These are phyloP conservation scores for Leptopilina drosophilae DNA, from an alignment of 2,888 invertebrate species.

Conservation along the genomic window DNA sequence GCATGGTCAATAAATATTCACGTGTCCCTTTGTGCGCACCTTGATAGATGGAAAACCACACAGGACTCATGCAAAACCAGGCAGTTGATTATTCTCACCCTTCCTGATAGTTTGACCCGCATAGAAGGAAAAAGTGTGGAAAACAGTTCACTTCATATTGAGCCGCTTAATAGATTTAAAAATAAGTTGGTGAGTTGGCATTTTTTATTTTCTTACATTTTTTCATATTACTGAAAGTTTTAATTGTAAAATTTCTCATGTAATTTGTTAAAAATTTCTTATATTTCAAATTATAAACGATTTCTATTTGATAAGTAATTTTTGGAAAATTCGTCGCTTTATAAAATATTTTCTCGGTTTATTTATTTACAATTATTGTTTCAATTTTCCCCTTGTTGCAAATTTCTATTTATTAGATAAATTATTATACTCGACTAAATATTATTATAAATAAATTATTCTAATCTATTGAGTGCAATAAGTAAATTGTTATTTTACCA, in stretches of 20 bases:
- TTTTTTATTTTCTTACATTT: neutral
- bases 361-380: too few relatives aligned
- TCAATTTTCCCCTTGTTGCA: too few relatives aligned
- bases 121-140: conserved; percentile 10
- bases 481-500: too few relatives aligned
- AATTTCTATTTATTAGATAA: too few relatives aligned
- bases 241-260: neutral
- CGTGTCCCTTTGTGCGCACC: conserved; percentile 42
- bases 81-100: conserved; percentile 43
- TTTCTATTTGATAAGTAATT: too few relatives aligned
- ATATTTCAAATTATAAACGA: too few relatives aligned
- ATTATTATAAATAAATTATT: too few relatives aligned
- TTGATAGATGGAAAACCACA: conserved; percentile 40
- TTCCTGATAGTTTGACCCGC: conserved; percentile 33
- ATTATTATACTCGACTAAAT: too few relatives aligned
- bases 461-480: too few relatives aligned
- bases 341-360: too few relatives aligned
- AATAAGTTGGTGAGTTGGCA: conserved; percentile 14
- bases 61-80: conserved; percentile 47
- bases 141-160: conserved; percentile 4
- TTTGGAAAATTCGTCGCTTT: too few relatives aligned
- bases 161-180: neutral
- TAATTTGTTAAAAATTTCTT: too few relatives aligned
- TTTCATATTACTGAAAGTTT: neutral
- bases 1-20: conserved; percentile 57